A percentile compares a stretch with the other conserved stretches of the same genome.
phyloP scores from a whole-genome alignment of 2,797 vertebrate species.

The Paedocypris micromegethes region DNA sequence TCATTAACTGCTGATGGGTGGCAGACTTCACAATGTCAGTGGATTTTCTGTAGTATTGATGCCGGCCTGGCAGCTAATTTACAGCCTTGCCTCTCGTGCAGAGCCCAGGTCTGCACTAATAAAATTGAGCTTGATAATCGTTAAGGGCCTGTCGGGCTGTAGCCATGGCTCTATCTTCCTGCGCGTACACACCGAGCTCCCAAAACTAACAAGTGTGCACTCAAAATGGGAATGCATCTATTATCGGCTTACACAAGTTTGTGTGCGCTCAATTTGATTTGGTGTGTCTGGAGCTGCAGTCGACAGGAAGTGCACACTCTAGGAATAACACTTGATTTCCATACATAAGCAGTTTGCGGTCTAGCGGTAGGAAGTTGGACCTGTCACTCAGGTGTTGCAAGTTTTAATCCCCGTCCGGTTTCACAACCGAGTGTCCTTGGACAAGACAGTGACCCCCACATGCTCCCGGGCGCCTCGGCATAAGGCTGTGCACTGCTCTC shows the following conservation, averaged over 20 bases:
- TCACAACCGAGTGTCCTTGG: too few relatives aligned
- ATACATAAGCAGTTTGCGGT: too few relatives aligned
- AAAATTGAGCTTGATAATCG: conserved; percentile 56
- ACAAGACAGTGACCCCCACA: too few relatives aligned
- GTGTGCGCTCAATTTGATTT: conserved; percentile 21
- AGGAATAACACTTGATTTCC: not conserved
- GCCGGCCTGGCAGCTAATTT: conserved; percentile 60
- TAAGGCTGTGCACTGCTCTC: too few relatives aligned
- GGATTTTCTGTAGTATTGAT: conserved; percentile 66
- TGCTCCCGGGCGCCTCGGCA: too few relatives aligned
- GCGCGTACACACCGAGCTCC: conserved; percentile 31
- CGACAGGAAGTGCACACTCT: conserved; percentile 28
- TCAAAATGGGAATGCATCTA: conserved; percentile 19
- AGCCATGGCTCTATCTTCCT: conserved; percentile 32
- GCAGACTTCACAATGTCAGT: conserved; percentile 76
- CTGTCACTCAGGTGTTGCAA: too few relatives aligned
- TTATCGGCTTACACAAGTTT: conserved; percentile 18
- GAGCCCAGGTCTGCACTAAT: conserved; percentile 54
- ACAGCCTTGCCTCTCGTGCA: conserved; percentile 51
- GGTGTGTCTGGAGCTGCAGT: conserved; percentile 14
- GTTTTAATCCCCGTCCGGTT: too few relatives aligned
- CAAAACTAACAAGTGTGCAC: conserved; percentile 35
- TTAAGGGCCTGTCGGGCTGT: conserved; percentile 45
- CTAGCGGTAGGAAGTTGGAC: too few relatives aligned
- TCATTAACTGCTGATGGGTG: conserved; percentile 80